These are phyloP conservation scores for Zoanthus solanderi DNA, from an alignment of 92 coral and sea anemone species.

Conservation along the genomic window DNA sequence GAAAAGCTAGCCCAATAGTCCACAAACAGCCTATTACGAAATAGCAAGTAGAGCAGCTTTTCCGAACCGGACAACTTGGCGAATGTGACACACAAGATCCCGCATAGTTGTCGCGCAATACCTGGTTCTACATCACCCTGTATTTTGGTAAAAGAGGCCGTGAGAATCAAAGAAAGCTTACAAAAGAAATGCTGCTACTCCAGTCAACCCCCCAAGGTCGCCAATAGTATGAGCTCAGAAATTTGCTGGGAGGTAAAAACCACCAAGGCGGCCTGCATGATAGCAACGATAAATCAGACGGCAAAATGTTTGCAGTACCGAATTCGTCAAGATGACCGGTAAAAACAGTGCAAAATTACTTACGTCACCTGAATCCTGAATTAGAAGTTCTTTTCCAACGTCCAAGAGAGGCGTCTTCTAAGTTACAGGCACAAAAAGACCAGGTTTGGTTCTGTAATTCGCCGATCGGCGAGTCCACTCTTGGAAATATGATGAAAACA, in stretches of 20 bases:
- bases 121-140: slow-evolving; percentile 74
- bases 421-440: slow-evolving; percentile 47
- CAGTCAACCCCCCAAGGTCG: slow-evolving; percentile 60
- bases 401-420: slow-evolving; percentile 41
- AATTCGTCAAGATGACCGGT: not conserved
- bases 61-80: slow-evolving; percentile 37
- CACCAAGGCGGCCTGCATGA: slow-evolving; percentile 65
- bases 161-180: slow-evolving; percentile 66
- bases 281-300: slow-evolving; percentile 14
- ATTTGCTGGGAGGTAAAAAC: slow-evolving; percentile 45
- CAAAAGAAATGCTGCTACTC: slow-evolving; percentile 62
- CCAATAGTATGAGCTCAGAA: slow-evolving; percentile 54
- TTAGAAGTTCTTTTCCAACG: slow-evolving; percentile 47
- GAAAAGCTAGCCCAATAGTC: not conserved
- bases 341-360: too few species aligned
- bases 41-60: slow-evolving; percentile 55
- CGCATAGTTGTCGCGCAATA: slow-evolving; percentile 53
- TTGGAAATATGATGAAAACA: slow-evolving; percentile 55
- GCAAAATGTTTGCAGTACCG: slow-evolving; percentile 28
- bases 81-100: slow-evolving; percentile 36
- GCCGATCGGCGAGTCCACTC: slow-evolving; percentile 44
- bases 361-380: slow-evolving; percentile 35
- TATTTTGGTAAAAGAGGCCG: slow-evolving; percentile 70
- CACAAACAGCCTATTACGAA: slow-evolving; percentile 35
- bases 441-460: slow-evolving; percentile 25